phyloP scores from a whole-genome alignment of 2,888 invertebrate genomes.

The Orchesella flavescens region DNA sequence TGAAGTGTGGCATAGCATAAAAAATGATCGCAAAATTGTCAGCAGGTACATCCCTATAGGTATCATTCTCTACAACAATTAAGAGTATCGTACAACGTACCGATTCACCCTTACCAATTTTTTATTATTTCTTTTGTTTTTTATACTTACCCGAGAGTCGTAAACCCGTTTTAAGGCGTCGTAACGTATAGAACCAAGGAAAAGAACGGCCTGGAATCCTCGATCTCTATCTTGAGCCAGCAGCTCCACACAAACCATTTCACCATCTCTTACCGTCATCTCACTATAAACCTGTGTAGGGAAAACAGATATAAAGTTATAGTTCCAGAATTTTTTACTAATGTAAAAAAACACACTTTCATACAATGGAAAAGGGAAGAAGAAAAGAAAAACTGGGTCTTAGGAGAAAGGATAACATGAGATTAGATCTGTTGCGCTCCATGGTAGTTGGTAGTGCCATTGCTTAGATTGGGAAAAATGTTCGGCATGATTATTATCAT shows the following conservation, averaged over 20 bases:
- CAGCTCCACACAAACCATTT: constrained; percentile 98
- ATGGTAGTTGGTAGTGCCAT: background rate
- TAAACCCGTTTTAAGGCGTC: constrained; percentile 97
- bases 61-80: no score
- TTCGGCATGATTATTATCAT: background rate
- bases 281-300: constrained; percentile 87
- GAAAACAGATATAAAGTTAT: background rate
- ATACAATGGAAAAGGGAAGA: background rate
- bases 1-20: no score
- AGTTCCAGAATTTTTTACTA: constrained; percentile 1
- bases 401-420: background rate
- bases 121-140: background rate
- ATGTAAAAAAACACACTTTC: background rate
- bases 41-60: no score
- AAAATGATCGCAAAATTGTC: no score
- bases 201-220: constrained; percentile 92
- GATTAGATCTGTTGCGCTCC: constrained; percentile 7
- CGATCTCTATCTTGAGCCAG: constrained; percentile 92
- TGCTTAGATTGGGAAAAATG: background rate
- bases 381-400: background rate
- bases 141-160: constrained; percentile 87
- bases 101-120: no score
- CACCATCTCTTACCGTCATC: constrained; percentile 96
- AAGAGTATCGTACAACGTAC: no score
- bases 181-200: constrained; percentile 97